Conservation (phyloP, 1,140 invertebrate species). For the Berghia stephanieae region DNA sequence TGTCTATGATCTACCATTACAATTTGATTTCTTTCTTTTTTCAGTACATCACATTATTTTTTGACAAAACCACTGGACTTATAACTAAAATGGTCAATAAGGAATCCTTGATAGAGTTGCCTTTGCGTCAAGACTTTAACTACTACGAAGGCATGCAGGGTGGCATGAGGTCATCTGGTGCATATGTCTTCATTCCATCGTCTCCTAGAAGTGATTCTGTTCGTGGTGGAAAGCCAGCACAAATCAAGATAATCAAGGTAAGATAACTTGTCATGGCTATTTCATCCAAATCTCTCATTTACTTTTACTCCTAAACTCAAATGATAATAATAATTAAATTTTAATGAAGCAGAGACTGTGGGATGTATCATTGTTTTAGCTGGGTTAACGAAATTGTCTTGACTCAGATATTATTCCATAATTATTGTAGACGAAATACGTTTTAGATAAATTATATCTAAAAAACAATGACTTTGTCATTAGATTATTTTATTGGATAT, state of each 20-base stretch:
- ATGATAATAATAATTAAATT: neutral
- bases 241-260: constrained; percentile 19
- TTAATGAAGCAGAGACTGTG: neutral
- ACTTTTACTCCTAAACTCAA: neutral
- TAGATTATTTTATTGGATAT: too few relatives aligned
- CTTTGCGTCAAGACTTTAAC: neutral
- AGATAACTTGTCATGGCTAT: neutral
- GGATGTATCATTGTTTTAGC: neutral
- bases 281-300: neutral
- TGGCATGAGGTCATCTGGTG: neutral
- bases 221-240: neutral
- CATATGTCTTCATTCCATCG: constrained; percentile 12
- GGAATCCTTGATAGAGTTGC: neutral
- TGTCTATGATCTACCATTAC: too few relatives aligned
- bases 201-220: neutral
- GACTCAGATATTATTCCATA: neutral
- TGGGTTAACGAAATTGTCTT: neutral
- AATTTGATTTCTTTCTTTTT: too few relatives aligned
- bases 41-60: too few relatives aligned
- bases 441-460: too few relatives aligned
- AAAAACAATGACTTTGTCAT: too few relatives aligned
- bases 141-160: neutral
- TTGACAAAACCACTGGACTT: too few relatives aligned
- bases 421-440: constrained; percentile 3
- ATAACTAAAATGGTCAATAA: constrained; percentile 11